Base-by-base conservation (phyloP, 2,113 vertebrate species). In the Aepyceros melampus region DNA sequence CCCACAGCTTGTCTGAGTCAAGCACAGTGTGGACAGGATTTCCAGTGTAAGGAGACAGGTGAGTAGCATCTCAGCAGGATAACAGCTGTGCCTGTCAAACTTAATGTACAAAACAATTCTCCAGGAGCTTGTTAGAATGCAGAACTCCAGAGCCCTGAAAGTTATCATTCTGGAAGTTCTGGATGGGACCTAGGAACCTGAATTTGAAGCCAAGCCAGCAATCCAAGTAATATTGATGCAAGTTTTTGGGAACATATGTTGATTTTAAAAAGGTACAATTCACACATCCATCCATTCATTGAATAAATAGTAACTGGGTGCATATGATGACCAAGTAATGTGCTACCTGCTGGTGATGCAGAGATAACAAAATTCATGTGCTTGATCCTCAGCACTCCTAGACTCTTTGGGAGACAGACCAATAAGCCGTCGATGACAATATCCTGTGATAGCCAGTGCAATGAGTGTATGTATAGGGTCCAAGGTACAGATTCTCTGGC, bases 11-110 rank as follows among this genome's bases (percentile, higher is more conserved):
- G 99, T 96, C 13, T 97, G 6, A 97, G 67, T 45, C 84, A 93
- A 33, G 97, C 98, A 40, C 93, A 98, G 83, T 99, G 99, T 27
- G 99, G 99, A 60, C 97, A 99, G 33, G 99, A 99, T 97, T 99
- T 99, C 95, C 99, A 96, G 95, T 99, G 99, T 14, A 31, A 97
- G 45, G 99, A 98, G 89, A 98, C 99, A 91, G 99, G 99, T 99
- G 96, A 99, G 99, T 98, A 92, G 94, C 31, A 2, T 78, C 56
- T 23, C 53, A 33, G 45, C 0, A 1, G n/a, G 56, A 25, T 40
- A 85, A 82, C 94, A 96, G 93, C 94, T 97, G 95, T 23, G 71
- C 56, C 45, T 43, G 47, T 93, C 96, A 94, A 90, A 60, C 23
- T 15, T 5, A 33, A 51, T 16, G 31, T 43, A 31, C 21, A 49